Percentiles rank a stretch among this genome's conserved stretches.
These are phyloP conservation scores for Aphelocoma coerulescens DNA, from an alignment of 2,113 vertebrate species.

Conservation along the genomic window DNA sequence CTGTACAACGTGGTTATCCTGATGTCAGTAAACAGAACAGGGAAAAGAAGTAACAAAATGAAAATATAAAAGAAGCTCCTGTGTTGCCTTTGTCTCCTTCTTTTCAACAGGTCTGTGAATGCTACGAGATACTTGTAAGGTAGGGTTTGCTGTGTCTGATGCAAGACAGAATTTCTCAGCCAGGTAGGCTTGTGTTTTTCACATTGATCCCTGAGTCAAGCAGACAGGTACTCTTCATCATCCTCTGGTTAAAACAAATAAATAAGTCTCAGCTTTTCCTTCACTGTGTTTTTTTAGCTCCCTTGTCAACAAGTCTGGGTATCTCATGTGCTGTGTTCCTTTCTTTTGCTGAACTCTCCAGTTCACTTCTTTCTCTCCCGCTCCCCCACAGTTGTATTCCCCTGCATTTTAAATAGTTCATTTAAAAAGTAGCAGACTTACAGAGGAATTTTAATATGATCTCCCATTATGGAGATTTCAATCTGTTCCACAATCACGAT, in stretches of 20 bases:
- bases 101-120: neutral
- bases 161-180: neutral
- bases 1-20: neutral
- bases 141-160: neutral
- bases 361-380: neutral
- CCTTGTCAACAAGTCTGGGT: neutral
- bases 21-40: neutral
- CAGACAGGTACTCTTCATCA: neutral
- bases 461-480: constrained; percentile 61
- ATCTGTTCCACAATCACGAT: constrained; percentile 41
- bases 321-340: neutral
- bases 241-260: neutral
- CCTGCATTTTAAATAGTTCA: constrained; percentile 9
- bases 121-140: neutral
- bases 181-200: neutral
- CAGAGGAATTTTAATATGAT: constrained; percentile 31
- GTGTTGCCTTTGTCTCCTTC: neutral
- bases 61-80: neutral
- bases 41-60: neutral
- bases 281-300: neutral
- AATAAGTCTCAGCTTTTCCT: neutral
- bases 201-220: neutral
- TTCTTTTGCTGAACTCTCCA: neutral
- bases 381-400: neutral
- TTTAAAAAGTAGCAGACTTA: constrained; percentile 19